Base-by-base conservation (phyloP, 2,113 vertebrate species). In the Coptodon bakossiorum region DNA sequence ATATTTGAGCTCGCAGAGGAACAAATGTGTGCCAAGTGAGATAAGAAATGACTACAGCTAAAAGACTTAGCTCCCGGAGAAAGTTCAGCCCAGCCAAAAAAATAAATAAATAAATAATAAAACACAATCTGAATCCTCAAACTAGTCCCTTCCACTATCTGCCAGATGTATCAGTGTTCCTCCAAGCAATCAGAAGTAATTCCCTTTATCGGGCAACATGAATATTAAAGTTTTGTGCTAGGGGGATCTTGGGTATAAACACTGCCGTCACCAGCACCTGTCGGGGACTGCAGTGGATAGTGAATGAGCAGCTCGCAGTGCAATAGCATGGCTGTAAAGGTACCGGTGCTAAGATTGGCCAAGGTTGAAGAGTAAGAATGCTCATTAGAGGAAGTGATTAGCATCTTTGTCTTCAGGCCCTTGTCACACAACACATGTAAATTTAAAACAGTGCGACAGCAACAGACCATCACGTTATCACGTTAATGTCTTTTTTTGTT, bases 161-260 rank as follows among this genome's bases (percentile, higher is more conserved):
- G 84, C 91, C 92, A 94, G 93, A 96, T 93, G 93, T 92, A 95
- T 96, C 94, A 90, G 73, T 94, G 93, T 94, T 94, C 92, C 93
- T 94, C 92, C 91, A 84, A 95, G 95, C 95, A 93, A 92, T 94
- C 92, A 93, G 90, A 95, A 95, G 94, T 95, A 93, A 94, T 95
- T 94, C 93, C 91, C 90, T 95, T 95, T 95, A 96, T 95, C 94
- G 88, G 88, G 90, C 80, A 76, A 90, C 93, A 94, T 95, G 93
- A 95, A 95, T 96, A 95, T 95, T 94, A 94, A 95, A 92, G 91
- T 94, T 94, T 91, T 84, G 89, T 56, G 88, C 93, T 88, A 19
- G 91, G 93, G 94, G 93, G 90, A 90, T 88, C 14, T 24, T 36
- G 90, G 48, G 88, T 87, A 85, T 93, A 93, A 93, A 92, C 91